A percentile compares a stretch with the other conserved stretches of the same genome.
phyloP scores from a whole-genome alignment of 1,140 invertebrate species.

The Panagrolaimus sp. region DNA sequence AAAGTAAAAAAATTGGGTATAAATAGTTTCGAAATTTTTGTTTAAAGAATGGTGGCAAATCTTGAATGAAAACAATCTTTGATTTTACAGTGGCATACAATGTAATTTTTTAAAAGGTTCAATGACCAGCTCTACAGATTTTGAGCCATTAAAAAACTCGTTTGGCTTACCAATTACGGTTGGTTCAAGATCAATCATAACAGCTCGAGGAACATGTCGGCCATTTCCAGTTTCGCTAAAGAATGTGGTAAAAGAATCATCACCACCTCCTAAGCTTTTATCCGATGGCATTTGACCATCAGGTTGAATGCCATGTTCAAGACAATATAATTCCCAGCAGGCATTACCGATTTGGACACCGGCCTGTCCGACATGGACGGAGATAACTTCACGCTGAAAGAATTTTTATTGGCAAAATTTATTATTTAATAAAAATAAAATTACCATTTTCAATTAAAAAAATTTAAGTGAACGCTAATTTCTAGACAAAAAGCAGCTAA shows the following conservation, averaged over 20 bases:
- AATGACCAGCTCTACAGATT: too few species aligned
- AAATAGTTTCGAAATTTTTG: too few species aligned
- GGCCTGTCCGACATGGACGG: conserved; percentile 77
- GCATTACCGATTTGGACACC: conserved; percentile 80
- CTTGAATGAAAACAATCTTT: too few species aligned
- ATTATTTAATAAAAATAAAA: too few species aligned
- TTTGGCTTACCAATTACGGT: conserved; percentile 45
- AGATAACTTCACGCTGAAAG: conserved; percentile 69
- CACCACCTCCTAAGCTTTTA: conserved; percentile 61
- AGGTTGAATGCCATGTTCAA: conserved; percentile 67
- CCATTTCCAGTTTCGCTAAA: conserved; percentile 62
- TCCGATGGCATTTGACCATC: conserved; percentile 65
- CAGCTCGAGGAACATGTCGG: conserved; percentile 45
- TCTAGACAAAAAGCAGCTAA: too few species aligned
- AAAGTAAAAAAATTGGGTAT: neutral
- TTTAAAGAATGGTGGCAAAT: too few species aligned
- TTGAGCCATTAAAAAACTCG: neutral
- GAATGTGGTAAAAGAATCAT: conserved; percentile 62
- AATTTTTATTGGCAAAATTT: neutral
- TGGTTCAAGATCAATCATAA: conserved; percentile 54
- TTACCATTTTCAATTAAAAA: too few species aligned
- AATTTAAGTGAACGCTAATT: too few species aligned
- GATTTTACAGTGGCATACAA: too few species aligned
- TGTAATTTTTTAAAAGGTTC: too few species aligned
- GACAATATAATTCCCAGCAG: conserved; percentile 74